Conservation (phyloP, 1,140 invertebrate species). For the Drosophila pruinosa region DNA sequence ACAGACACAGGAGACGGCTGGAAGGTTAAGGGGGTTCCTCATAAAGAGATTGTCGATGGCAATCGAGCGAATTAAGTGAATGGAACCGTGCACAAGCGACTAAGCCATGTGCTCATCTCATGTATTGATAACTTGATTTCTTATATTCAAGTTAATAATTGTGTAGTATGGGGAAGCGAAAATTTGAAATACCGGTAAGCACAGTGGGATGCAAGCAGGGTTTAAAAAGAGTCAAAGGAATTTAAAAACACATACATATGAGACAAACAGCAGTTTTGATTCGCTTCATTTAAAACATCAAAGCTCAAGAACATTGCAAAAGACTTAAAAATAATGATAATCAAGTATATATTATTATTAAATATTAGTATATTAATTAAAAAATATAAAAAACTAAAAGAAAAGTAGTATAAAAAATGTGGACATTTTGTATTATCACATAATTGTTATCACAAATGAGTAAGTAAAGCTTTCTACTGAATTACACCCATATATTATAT, state of each 20-base stretch:
- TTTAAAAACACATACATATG: no score
- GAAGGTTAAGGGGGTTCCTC: neutral
- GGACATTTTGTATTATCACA: neutral
- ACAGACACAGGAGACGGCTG: slow-evolving; percentile 11
- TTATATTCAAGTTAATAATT: neutral
- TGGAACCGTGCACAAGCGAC: slow-evolving; percentile 25
- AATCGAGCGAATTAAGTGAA: slow-evolving; percentile 19
- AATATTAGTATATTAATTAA: neutral
- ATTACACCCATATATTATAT: neutral
- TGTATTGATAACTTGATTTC: slow-evolving; percentile 5
- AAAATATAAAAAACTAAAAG: no score
- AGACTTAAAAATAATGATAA: no score
- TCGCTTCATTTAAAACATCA: neutral
- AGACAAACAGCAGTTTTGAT: no score
- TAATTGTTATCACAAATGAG: neutral
- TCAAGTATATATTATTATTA: neutral
- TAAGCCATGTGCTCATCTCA: slow-evolving; percentile 22
- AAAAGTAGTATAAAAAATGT: neutral
- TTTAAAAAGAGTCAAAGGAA: no score
- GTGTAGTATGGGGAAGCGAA: neutral
- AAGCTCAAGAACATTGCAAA: no score
- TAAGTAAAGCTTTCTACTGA: no score
- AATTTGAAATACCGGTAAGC: neutral
- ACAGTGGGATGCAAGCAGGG: slow-evolving; percentile 12
- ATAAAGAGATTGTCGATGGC: slow-evolving; percentile 3